Base-by-base conservation (phyloP, 2,888 invertebrate genomes). In the Hymenopus coronatus region DNA sequence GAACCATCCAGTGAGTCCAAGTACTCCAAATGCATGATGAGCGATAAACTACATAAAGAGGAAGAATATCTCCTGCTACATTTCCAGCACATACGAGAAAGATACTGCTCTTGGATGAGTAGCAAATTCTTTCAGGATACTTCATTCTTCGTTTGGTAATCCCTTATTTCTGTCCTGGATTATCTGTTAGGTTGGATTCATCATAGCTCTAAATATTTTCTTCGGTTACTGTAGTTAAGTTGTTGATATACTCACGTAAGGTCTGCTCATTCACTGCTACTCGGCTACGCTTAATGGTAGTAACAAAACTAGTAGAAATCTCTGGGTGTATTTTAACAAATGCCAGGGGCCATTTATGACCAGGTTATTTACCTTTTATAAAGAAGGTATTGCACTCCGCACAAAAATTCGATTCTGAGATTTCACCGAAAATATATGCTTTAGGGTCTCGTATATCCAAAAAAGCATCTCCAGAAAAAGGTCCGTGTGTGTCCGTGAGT, bases 1-100 rank as follows among this genome's bases (percentile, higher is more conserved):
- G n/a, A n/a, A n/a, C n/a, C n/a, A n/a, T n/a, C n/a, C n/a, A n/a
- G n/a, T n/a, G n/a, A n/a, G n/a, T n/a, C n/a, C n/a, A n/a, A n/a
- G n/a, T n/a, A n/a, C n/a, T n/a, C n/a, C n/a, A n/a, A n/a, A n/a
- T n/a, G n/a, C n/a, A n/a, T n/a, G n/a, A n/a, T n/a, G n/a, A n/a
- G n/a, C n/a, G n/a, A n/a, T n/a, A n/a, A n/a, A n/a, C n/a, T n/a
- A n/a, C n/a, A n/a, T n/a, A n/a, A n/a, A n/a, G n/a, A n/a, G n/a
- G n/a, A n/a, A n/a, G n/a, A n/a, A n/a, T n/a, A n/a, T n/a, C n/a
- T n/a, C n/a, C n/a, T n/a, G n/a, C n/a, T n/a, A n/a, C n/a, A n/a
- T n/a, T 91, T 15, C 91, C 92, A 88, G 92, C 91, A 89, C 93
- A 91, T 93, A 93, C 94, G 1, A 93, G 40, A 25, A 92, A 92